Conservation (phyloP, 2,797 vertebrate species). For the Falco biarmicus region DNA sequence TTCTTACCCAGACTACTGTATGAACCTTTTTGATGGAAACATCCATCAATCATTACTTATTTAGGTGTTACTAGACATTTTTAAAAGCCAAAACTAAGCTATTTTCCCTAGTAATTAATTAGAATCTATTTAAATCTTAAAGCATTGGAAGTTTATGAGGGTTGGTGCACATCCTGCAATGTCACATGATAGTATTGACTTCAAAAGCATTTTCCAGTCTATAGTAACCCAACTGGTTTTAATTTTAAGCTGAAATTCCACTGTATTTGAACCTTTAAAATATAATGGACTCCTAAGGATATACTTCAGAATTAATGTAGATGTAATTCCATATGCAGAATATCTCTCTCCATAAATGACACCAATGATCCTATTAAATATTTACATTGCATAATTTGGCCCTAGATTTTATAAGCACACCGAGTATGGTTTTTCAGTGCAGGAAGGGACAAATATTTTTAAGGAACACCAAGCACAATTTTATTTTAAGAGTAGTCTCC, state of each 20-base stretch:
- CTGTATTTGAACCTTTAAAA: neutral
- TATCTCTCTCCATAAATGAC: neutral
- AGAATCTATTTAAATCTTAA: neutral
- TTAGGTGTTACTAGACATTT: neutral
- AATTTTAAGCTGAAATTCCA: neutral
- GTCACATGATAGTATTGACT: neutral
- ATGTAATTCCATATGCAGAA: neutral
- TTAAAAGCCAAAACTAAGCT: accelerated
- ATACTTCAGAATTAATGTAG: neutral
- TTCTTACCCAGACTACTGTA: neutral
- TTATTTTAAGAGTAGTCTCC: neutral
- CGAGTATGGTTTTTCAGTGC: neutral
- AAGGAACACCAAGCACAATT: neutral
- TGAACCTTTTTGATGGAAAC: neutral
- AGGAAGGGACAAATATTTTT: neutral
- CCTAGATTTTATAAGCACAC: neutral
- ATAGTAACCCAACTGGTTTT: neutral
- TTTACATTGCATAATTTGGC: neutral
- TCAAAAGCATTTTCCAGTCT: neutral
- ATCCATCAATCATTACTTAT: neutral
- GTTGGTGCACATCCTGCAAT: neutral
- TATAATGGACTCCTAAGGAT: neutral
- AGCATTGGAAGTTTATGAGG: neutral
- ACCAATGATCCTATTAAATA: neutral
- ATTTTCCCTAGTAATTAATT: neutral